A percentile compares a stretch with the other conserved stretches of the same genome.
Conservation (phyloP, 2,797 vertebrate genomes). For the Ispidina lecontei region DNA sequence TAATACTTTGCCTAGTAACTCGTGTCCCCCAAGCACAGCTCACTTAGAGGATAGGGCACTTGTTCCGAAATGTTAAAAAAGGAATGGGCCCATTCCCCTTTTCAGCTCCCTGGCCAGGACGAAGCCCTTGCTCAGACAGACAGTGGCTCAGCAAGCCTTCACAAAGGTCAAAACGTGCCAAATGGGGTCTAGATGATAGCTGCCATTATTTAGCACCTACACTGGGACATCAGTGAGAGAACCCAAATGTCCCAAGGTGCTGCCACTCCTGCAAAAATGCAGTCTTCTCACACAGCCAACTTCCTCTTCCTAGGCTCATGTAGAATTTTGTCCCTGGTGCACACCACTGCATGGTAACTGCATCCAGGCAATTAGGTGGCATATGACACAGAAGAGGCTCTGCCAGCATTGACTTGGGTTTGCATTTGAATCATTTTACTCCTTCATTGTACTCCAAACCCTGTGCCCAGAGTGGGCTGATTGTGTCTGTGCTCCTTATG, state of each 20-base stretch:
- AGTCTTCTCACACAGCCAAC: not conserved
- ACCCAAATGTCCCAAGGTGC: not conserved
- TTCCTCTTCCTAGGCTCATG: not conserved
- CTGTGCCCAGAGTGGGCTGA: not conserved
- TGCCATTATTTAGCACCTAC: not conserved
- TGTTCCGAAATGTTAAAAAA: not conserved
- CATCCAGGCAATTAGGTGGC: not conserved
- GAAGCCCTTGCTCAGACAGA: not conserved
- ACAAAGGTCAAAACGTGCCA: not conserved
- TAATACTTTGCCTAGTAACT: not conserved
- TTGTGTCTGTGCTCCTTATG: not conserved
- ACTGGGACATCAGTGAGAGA: not conserved
- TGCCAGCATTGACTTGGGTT: not conserved
- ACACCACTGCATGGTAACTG: not conserved
- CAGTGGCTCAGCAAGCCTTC: not conserved
- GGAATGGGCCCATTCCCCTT: not conserved
- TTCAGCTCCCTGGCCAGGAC: not conserved
- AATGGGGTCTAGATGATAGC: not conserved
- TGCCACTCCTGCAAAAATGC: not conserved
- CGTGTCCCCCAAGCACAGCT: not conserved
- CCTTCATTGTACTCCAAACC: slow-evolving; percentile 4
- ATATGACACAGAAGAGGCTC: not conserved
- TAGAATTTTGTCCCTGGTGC: not conserved
- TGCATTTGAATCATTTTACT: not conserved
- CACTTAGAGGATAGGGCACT: not conserved